Percentiles rank a stretch among this genome's conserved stretches.
Conservation (phyloP, 2,113 vertebrate species). For the Hypomesus transpacificus region DNA sequence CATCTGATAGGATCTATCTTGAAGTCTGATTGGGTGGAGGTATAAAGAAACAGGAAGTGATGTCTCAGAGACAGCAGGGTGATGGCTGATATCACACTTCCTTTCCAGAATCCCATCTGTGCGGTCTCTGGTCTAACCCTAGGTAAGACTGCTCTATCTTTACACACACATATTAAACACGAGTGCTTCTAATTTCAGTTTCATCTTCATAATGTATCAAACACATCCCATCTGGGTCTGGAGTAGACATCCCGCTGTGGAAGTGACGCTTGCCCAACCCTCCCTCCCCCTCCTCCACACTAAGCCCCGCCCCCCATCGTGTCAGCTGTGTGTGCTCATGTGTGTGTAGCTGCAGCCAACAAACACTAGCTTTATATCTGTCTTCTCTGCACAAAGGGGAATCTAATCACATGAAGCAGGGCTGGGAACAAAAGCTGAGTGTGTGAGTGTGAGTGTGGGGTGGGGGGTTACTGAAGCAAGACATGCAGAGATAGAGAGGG, state of each 20-base stretch:
- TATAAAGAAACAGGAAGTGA: not conserved
- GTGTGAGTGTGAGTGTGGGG: slow-evolving; percentile 18
- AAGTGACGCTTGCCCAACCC: too few species aligned
- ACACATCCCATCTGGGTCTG: too few species aligned
- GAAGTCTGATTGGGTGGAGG: slow-evolving; percentile 13
- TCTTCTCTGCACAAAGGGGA: slow-evolving; percentile 53
- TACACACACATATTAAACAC: too few species aligned
- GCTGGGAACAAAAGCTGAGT: slow-evolving; percentile 53
- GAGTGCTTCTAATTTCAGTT: too few species aligned
- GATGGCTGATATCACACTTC: not conserved
- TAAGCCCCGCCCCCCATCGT: too few species aligned
- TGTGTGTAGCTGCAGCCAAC: not conserved
- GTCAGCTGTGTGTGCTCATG: too few species aligned
- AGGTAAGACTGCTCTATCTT: too few species aligned
- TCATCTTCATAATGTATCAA: too few species aligned
- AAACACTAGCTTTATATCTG: slow-evolving; percentile 43
- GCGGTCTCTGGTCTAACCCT: too few species aligned
- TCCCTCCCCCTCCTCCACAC: too few species aligned
- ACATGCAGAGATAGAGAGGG: not conserved
- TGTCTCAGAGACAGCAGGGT: not conserved
- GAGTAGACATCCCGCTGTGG: too few species aligned
- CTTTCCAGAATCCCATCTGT: too few species aligned
- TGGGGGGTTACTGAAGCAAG: not conserved
- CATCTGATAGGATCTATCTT: slow-evolving; percentile 11
- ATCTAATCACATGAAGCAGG: slow-evolving; percentile 54